Evolutionary conservation across 2,113 vertebrate species (phyloP).

Genomic region (Aegithalos caudatus): DNA sequence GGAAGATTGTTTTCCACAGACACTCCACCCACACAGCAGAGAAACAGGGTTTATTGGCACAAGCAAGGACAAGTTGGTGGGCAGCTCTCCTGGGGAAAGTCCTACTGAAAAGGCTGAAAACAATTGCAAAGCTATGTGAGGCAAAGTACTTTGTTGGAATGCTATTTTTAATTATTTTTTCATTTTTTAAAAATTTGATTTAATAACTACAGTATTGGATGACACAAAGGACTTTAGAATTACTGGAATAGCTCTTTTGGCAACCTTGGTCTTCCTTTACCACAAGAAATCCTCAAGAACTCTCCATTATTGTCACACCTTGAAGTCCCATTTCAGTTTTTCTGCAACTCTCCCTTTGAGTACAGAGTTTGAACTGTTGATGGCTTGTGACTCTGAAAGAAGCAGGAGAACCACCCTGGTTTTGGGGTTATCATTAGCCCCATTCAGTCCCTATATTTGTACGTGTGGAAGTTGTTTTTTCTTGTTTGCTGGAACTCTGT

Average conservation of each 20-base stretch:
- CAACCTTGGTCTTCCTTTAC: background rate
- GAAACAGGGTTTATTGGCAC: background rate
- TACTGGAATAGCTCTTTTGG: background rate
- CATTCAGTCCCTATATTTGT: constrained; percentile 35
- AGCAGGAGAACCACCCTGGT: background rate
- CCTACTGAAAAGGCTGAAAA: background rate
- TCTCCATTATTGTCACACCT: background rate
- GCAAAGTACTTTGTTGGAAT: background rate
- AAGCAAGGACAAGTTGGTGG: background rate
- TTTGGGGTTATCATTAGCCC: background rate
- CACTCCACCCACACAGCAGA: background rate
- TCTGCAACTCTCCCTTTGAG: background rate
- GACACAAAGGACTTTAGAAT: background rate
- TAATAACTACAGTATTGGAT: background rate
- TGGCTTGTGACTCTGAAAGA: background rate
- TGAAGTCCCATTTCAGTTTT: background rate
- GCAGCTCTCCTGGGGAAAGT: background rate
- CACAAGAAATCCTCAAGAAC: background rate
- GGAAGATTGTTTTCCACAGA: background rate
- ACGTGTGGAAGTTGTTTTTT: constrained; percentile 7
- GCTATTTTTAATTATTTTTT: background rate
- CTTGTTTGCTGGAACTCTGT: constrained; percentile 31
- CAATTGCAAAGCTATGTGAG: background rate
- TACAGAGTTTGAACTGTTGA: background rate
- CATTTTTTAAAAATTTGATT: background rate